Evolutionary conservation across 2,888 invertebrate species (phyloP).

Genomic region (Spilarctia lutea): DNA sequence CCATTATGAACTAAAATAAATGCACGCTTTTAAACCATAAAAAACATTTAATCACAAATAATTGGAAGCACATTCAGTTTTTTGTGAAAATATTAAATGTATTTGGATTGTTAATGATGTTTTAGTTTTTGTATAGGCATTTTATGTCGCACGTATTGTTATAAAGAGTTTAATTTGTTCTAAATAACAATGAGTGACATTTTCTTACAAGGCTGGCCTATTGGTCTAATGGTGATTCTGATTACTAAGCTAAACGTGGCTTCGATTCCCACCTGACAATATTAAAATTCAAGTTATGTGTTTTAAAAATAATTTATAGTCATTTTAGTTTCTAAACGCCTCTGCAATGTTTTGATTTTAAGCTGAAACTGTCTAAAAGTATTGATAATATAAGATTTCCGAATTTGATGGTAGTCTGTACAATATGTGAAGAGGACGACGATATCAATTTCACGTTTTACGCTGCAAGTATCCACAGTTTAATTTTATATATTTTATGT

Average conservation of each 20-base stretch:
- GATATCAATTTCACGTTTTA: background rate
- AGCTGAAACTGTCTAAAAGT: too few species aligned
- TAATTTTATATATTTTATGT: background rate
- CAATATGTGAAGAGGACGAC: background rate
- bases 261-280: too few species aligned
- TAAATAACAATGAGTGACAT: too few species aligned
- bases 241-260: too few species aligned
- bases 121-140: background rate
- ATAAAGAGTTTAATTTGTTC: too few species aligned
- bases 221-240: too few species aligned
- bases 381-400: background rate
- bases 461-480: background rate
- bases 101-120: background rate
- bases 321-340: too few species aligned
- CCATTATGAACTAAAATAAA: background rate
- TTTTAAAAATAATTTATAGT: too few species aligned
- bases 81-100: background rate
- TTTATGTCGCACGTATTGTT: slow-evolving; percentile 24
- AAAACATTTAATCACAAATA: background rate
- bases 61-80: background rate
- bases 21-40: background rate
- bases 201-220: too few species aligned
- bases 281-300: too few species aligned
- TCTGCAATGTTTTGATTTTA: too few species aligned
- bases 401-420: background rate